Evolutionary conservation across 2,888 invertebrate species (phyloP).

Genomic region (Adelphocoris suturalis): DNA sequence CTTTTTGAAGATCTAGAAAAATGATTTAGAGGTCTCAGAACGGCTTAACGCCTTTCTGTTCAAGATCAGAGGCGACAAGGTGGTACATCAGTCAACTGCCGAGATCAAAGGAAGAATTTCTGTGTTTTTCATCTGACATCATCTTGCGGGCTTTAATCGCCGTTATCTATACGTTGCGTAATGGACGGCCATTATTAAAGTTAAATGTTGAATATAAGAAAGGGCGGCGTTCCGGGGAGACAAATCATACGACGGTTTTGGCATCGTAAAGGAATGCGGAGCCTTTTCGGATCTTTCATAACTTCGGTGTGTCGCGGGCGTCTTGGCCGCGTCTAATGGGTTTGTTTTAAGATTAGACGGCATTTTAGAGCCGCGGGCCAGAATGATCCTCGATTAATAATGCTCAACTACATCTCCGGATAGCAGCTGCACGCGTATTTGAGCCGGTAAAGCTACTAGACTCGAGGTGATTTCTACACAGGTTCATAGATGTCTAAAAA

Average conservation of each 20-base stretch:
- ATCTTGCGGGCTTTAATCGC: not conserved
- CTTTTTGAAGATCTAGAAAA: not conserved
- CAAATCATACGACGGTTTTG: slow-evolving; percentile 9
- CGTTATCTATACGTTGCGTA: not conserved
- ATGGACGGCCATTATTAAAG: slow-evolving; percentile 5
- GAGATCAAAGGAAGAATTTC: not conserved
- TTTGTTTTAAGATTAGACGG: slow-evolving; percentile 21
- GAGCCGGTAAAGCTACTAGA: not conserved
- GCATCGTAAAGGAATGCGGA: not conserved
- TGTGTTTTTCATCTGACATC: not conserved
- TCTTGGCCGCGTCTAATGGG: slow-evolving; percentile 23
- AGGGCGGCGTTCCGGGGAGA: not conserved
- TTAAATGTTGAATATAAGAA: slow-evolving; percentile 35
- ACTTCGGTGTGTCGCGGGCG: not conserved
- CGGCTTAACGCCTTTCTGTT: not conserved
- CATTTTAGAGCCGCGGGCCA: not conserved
- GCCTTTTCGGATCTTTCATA: slow-evolving; percentile 27
- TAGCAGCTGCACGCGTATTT: not conserved
- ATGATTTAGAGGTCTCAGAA: not conserved
- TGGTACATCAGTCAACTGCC: not conserved
- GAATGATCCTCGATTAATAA: slow-evolving; percentile 14
- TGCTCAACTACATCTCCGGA: not conserved
- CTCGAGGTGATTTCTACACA: no score
- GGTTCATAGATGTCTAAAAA: no score
- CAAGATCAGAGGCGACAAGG: not conserved